Evolutionary conservation across 2,113 vertebrate genomes (phyloP).

Genomic region (Ictalurus furcatus): DNA sequence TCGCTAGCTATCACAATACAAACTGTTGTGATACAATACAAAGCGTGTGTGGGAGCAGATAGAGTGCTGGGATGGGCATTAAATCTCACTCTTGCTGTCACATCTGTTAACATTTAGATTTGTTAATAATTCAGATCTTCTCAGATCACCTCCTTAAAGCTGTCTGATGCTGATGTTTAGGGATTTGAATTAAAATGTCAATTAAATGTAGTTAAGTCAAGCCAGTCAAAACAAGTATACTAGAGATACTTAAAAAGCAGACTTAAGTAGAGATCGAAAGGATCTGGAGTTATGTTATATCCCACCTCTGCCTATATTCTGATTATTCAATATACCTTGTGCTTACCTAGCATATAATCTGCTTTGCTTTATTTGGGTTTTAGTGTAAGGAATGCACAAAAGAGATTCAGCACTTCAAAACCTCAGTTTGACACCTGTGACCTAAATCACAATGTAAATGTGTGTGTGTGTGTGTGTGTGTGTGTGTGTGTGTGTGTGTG

Average conservation of each 20-base stretch:
- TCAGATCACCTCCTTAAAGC: background rate
- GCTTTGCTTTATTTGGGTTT: background rate
- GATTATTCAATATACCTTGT: background rate
- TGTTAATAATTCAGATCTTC: background rate
- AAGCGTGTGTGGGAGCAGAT: background rate
- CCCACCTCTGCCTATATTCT: background rate
- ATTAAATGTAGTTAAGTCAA: background rate
- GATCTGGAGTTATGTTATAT: background rate
- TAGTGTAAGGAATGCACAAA: background rate
- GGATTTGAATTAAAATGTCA: too few relatives aligned
- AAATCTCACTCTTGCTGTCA: background rate
- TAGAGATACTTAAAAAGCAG: background rate
- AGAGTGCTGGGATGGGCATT: background rate
- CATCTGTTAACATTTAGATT: background rate
- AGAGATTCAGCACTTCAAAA: background rate
- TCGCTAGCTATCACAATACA: background rate
- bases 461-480: background rate
- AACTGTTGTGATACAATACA: background rate
- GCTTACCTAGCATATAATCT: background rate
- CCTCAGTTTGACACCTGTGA: conserved; percentile 17
- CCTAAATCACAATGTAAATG: conserved; percentile 12
- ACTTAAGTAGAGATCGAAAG: background rate
- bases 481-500: conserved; percentile 2
- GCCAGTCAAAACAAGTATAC: background rate
- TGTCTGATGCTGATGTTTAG: too few relatives aligned